Evolutionary conservation across 2,797 vertebrate species (phyloP), one percentile per base, ranked within the genome.

Genomic region (Tapera naevia): DNA sequence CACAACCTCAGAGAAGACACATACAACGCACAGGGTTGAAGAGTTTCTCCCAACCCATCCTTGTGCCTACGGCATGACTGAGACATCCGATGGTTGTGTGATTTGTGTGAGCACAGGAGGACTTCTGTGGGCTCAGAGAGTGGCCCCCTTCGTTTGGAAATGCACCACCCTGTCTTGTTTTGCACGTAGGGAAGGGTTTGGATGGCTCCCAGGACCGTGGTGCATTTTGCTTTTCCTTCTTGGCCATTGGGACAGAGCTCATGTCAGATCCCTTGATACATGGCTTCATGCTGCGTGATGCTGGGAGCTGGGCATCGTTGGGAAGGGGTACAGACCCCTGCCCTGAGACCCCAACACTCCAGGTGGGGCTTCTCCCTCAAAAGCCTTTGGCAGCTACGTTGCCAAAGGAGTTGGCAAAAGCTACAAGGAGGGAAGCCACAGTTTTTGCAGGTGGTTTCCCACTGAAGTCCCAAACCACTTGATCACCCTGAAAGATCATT

Each of bases 1-100:
- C 93, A 96, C 93, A 91, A 96, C 94, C 94, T 95, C 91, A 81
- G 94, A 97, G 94, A 96, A 93, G 94, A 97, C 95, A 96, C 95
- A 96, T 76, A 93, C 33, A 96, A 97, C 27, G 93, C 80, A 95
- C 83, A 93, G 95, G 95, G 93, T n/a, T 84, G 83, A 91, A 97
- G 89, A 56, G 32, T 58, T 94, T n/a, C 33, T 39, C 88, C 91
- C 94, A 92, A 73, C 89, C 91, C 91, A 17, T 88, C 85, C 71
- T 80, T 8, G 57, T 86, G 89, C 78, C 92, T 92, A 71, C 1
- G 9, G 9, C 46, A 48, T 9, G 46, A 39, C 89, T 88, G 80
- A 90, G 89, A 94, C 89, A 73, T 82, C 80, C 10, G 70, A 86
- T 1, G 43, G 91, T 48, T 0, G 58, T 91, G 94, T 89, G 95